Base-by-base conservation (phyloP, 2,888 invertebrate species). In the Acanthoscelides obtectus region DNA sequence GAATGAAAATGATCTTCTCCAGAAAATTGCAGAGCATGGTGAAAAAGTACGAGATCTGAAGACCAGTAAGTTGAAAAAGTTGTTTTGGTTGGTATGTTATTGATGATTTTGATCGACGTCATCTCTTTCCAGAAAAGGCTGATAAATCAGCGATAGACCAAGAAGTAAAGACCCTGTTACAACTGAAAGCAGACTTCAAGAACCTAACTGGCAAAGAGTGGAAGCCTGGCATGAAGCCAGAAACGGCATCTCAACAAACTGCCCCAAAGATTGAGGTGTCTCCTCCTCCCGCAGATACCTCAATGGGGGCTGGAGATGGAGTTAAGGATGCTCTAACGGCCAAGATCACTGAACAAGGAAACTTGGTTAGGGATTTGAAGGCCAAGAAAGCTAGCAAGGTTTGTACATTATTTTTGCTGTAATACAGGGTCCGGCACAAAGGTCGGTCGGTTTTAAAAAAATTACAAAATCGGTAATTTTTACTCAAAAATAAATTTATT, bases 31-130 rank as follows among this genome's bases (percentile, higher is more conserved):
- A 0, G 82, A 84, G 0, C 92, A 92, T 81, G 92, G 95, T 0
- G 91, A 94, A 72, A 90, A 90, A 82, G 89, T 96, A 2, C 87
- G 95, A 17, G 86, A 90, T 70, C 84, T 94, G 19, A 95, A 95
- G 83, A 75, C 88, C 0, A 87, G 45, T 45, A 45, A 45, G 45
- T 45, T 45, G 45, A 45, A 12, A 45, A 25, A 25, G 3, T 5
- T 25, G 6, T 25, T 25, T 6, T 25, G 25, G 3, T 25, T 25
- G 25, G 25, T 25, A 25, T 25, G 6, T 5, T 25, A 25, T 25
- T 25, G 25, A 25, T 25, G 25, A 25, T 25, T 25, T 25, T 25
- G 25, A 6, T 25, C 3, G 3, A 45, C 17, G 17, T 3, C 17
- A 12, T 45, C 1, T 45, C 17, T 45, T 45, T 45, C 75, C 88